Evolutionary conservation across 2,113 vertebrate species (phyloP).

Genomic region (Hippocampus guttulatus): DNA sequence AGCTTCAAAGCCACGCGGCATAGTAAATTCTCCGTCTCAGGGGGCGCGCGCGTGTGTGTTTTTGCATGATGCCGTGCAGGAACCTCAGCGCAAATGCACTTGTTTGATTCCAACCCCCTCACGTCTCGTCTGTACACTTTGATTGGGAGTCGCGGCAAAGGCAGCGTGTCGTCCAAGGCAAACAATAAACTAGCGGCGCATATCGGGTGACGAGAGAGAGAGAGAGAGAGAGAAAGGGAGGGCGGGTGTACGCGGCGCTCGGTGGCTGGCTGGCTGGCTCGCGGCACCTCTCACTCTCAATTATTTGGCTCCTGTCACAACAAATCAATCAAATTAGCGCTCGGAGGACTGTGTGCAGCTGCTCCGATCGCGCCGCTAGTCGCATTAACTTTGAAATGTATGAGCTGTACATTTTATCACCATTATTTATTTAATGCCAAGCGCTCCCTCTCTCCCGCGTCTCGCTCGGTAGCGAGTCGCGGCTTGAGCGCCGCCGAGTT

Average conservation of each 20-base stretch:
- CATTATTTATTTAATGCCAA: conserved; percentile 91
- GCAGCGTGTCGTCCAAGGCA: conserved; percentile 73
- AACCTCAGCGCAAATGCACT: conserved; percentile 28
- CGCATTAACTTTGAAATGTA: conserved; percentile 93
- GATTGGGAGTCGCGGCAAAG: conserved; percentile 66
- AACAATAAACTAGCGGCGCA: conserved; percentile 86
- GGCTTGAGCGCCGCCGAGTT: conserved; percentile 79
- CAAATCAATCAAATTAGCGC: conserved; percentile 99
- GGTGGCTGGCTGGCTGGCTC: conserved; percentile 60
- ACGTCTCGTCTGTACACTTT: conserved; percentile 54
- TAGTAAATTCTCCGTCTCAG: conserved; percentile 43
- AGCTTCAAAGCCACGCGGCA: conserved; percentile 50
- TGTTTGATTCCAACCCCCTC: conserved; percentile 55
- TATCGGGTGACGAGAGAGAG: conserved; percentile 84
- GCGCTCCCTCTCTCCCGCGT: conserved; percentile 61
- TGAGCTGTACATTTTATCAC: conserved; percentile 88
- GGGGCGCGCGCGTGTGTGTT: conserved; percentile 32
- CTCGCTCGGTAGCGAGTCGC: conserved; percentile 66
- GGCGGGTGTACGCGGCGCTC: conserved; percentile 86
- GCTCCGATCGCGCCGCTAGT: conserved; percentile 81
- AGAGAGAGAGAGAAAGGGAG: conserved; percentile 77
- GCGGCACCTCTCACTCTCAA: conserved; percentile 98
- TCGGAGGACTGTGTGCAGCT: conserved; percentile 86
- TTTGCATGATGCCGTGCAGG: conserved; percentile 32
- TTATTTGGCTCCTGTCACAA: conserved; percentile 99